phyloP scores from a whole-genome alignment of 2,888 invertebrate species.

The Limnephilus lunatus region DNA sequence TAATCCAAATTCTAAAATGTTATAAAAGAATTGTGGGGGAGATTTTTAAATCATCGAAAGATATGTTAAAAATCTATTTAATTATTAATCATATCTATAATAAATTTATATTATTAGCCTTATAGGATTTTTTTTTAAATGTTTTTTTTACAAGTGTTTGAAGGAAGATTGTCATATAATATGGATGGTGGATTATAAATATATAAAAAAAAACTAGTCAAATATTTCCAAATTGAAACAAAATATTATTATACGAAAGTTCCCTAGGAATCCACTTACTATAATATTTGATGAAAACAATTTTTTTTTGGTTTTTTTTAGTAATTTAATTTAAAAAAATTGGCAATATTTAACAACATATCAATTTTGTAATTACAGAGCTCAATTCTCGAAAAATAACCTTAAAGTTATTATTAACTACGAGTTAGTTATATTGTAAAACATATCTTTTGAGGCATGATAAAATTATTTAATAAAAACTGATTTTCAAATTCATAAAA shows the following conservation, averaged over 20 bases:
- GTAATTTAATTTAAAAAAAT: neutral
- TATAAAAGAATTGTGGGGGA: slow-evolving; percentile 25
- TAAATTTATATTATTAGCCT: neutral
- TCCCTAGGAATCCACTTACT: neutral
- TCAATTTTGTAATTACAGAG: neutral
- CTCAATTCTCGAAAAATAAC: neutral
- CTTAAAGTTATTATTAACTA: too few relatives aligned
- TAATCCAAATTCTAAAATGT: neutral
- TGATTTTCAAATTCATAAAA: neutral
- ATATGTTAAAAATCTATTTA: slow-evolving; percentile 12
- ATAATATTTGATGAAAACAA: neutral
- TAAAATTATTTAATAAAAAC: too few relatives aligned
- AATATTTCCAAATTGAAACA: neutral
- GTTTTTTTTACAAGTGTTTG: neutral
- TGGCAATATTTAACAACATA: slow-evolving; percentile 3
- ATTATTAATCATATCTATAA: neutral
- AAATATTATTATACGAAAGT: neutral
- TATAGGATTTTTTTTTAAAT: neutral
- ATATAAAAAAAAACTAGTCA: neutral
- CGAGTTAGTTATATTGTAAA: too few relatives aligned
- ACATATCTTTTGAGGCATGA: neutral
- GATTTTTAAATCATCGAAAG: slow-evolving; percentile 25
- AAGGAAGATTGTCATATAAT: neutral
- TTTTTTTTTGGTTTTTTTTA: neutral
- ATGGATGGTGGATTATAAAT: neutral